Base-by-base conservation (phyloP, 2,888 invertebrate genomes). In the Loripinus fragilis region DNA sequence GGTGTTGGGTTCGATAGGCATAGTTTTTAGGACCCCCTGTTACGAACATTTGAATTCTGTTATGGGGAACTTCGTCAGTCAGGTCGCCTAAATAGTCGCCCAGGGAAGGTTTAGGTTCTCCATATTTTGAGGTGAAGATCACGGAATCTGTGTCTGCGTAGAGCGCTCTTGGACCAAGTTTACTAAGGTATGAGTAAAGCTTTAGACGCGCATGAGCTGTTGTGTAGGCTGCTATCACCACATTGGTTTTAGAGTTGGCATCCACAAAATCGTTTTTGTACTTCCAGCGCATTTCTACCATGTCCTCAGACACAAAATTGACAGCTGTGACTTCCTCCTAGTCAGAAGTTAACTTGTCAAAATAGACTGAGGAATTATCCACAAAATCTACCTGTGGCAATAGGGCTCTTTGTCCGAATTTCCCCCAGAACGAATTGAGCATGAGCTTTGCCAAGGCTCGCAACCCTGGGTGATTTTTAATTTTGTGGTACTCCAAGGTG, bases 401-500 rank as follows among this genome's bases (percentile, higher is more conserved):
- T 30, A 74, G 70, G 28, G 52, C 17, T 15, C 85, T 25, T 74
- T 85, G 79, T 20, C 81, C 85, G 60, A 85, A 81, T 70, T 85
- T 81, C 10, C 85, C 81, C 83, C 81, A 85, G 52, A 83, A 85
- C 2, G 75, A 74, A 28, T 83, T 83, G 10, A 85, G 42, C 76
- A 78, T 73, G 5, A 82, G 74, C 69, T 85, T 85, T 1, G 80
- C 71, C 15, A 85, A 45, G 25, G 76, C 65, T 33, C 83, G 35
- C 42, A 81, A 45, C 25, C 80, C 80, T 15, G 76, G 76, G 28
- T 81, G 77, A 8, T 76, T 69, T 41, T 78, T 41, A 15, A 85
- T 85, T 20, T 71, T 67, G 64, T 74, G 30, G 28, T 55, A 55
- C 20, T 80, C 70, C 25, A 82, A 52, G 15, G 5, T 2, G 28